phyloP scores from a whole-genome alignment of 2,888 invertebrate species.

The Pachliopta kotzebuea region DNA sequence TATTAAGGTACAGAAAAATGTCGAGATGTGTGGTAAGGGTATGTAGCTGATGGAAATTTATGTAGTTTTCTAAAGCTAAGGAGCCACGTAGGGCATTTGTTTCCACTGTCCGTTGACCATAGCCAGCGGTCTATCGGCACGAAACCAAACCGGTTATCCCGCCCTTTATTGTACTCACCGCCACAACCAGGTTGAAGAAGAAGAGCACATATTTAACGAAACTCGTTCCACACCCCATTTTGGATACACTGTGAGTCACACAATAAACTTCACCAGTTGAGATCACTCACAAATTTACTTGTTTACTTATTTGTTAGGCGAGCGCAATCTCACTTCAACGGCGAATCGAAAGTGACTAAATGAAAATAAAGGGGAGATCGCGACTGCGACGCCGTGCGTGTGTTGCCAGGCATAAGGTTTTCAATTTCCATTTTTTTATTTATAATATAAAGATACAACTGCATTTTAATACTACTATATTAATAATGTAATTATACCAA shows the following conservation, averaged over 20 bases:
- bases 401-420: constrained; percentile 34
- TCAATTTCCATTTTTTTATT: not conserved
- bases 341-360: constrained; percentile 62
- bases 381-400: constrained; percentile 60
- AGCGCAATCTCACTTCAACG: constrained; percentile 40
- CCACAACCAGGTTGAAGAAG: constrained; percentile 88
- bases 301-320: constrained; percentile 44
- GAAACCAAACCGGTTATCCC: constrained; percentile 68
- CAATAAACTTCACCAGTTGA: constrained; percentile 61
- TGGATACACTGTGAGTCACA: constrained; percentile 62
- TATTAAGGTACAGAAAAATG: not conserved
- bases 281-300: constrained; percentile 60
- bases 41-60: not conserved
- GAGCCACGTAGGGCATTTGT: constrained; percentile 40
- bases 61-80: constrained; percentile 15
- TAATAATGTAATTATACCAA: too few species aligned
- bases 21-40: not conserved
- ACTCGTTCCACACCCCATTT: constrained; percentile 86
- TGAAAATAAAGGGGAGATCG: constrained; percentile 60
- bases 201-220: constrained; percentile 91
- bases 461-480: too few species aligned
- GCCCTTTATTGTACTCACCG: constrained; percentile 82
- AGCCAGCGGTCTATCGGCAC: constrained; percentile 55
- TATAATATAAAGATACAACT: not conserved
- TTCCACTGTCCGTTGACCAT: constrained; percentile 61